phyloP scores from a whole-genome alignment of 2,113 vertebrate species.

The Panthera leo region DNA sequence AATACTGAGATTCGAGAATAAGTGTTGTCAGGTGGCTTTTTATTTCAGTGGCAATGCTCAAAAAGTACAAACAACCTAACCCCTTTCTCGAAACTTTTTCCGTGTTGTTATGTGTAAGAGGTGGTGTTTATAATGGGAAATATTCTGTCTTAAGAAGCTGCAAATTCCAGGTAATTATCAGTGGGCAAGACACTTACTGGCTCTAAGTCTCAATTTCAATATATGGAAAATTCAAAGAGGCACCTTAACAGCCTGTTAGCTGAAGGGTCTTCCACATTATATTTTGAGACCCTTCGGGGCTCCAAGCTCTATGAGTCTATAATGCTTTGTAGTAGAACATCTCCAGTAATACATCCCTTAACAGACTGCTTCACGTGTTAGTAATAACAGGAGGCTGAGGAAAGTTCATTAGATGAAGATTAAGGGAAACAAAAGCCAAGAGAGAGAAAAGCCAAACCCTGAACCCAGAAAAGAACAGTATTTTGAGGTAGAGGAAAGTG shows the following conservation, averaged over 20 bases:
- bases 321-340: neutral
- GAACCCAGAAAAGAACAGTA: neutral
- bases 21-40: constrained; percentile 5
- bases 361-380: neutral
- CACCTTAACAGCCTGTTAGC: neutral
- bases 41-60: neutral
- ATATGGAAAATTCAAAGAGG: neutral
- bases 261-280: neutral
- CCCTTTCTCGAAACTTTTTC: neutral
- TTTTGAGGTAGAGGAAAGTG: neutral
- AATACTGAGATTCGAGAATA: neutral
- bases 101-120: neutral
- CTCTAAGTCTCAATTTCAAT: neutral
- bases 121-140: neutral
- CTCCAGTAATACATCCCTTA: neutral
- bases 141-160: neutral
- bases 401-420: constrained; percentile 24
- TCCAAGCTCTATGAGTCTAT: neutral
- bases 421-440: neutral
- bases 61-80: neutral
- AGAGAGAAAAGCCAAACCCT: neutral
- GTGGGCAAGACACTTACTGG: neutral
- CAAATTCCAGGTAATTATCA: neutral
- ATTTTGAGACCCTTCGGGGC: neutral
- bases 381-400: neutral